These are phyloP conservation scores for Molossus molossus DNA, from an alignment of 2,797 vertebrate species.

Conservation along the genomic window DNA sequence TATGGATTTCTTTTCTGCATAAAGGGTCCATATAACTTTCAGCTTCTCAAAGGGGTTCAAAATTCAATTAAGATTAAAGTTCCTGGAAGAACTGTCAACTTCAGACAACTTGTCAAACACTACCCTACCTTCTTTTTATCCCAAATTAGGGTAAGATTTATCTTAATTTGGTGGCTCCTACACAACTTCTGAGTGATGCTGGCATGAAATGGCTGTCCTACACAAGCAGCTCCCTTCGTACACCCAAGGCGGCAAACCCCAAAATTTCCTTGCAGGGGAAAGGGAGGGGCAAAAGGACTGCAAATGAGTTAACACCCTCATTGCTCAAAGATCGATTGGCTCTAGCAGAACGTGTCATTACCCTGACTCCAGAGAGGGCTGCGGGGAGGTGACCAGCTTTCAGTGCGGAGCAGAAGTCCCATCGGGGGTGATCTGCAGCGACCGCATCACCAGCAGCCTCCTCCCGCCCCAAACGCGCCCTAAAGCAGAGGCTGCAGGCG, in stretches of 20 bases:
- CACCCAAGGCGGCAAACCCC: background rate
- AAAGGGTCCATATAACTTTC: background rate
- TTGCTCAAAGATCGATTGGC: background rate
- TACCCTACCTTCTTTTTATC: slow-evolving; percentile 32
- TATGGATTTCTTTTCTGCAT: background rate
- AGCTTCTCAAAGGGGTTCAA: slow-evolving; percentile 43
- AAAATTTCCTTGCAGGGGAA: background rate
- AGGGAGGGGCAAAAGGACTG: background rate
- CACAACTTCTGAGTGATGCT: slow-evolving; percentile 58
- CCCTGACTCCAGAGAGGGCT: background rate
- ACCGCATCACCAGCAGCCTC: background rate
- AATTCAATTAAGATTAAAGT: slow-evolving; percentile 33
- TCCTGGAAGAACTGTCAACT: background rate
- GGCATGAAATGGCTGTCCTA: slow-evolving; percentile 62
- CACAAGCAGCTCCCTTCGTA: background rate
- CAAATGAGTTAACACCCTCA: background rate
- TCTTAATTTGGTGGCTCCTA: slow-evolving; percentile 10
- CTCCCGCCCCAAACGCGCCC: background rate
- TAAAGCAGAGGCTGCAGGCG: background rate
- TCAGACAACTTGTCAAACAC: slow-evolving; percentile 37
- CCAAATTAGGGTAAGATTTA: background rate
- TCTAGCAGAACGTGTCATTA: background rate
- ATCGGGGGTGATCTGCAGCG: background rate
- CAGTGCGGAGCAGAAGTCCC: background rate
- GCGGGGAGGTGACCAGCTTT: background rate